Base-by-base conservation (phyloP, 2,797 vertebrate genomes). In the Spea hammondii region DNA sequence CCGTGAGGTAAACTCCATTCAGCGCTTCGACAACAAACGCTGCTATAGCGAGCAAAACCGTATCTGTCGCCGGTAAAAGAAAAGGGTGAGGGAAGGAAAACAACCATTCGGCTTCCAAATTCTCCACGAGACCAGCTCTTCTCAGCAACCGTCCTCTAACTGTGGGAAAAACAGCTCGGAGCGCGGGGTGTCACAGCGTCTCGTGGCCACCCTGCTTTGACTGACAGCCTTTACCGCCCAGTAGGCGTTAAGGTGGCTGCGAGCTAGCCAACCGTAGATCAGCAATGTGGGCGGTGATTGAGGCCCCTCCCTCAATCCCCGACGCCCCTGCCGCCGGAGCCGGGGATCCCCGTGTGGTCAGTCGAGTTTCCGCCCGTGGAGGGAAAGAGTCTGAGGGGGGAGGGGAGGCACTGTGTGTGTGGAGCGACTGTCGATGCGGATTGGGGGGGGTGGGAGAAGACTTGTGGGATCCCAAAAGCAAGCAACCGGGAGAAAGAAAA, bases 281-380 rank as follows among this genome's bases (percentile, higher is more conserved):
- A 5, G 77, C n/a, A 6, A 59, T 32, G 86, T 84, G 75, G 91
- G 89, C 86, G 91, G 32, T 86, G 88, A 54, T 32, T 44, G 45
- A 6, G 4, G n/a, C 48, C 44, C 79, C 11, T 54, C 72, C 51
- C 47, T 17, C 67, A 70, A 83, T 85, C 66, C 86, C 72, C 84
- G 87, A 87, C 83, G 92, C 95, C 96, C 96, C 93, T 97, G 95
- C 93, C 90, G 89, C 89, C 91, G 90, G 88, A 90, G 85, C 86
- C 73, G 90, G 95, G 93, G 95, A 95, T 95, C 96, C 96, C 96
- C 94, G 95, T 93, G 90, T 89, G 85, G 89, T 88, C 93, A 95
- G 94, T 93, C 94, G 94, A 94, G 95, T 96, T 96, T 96, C 95
- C 95, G 95, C 92, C 94, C 91, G 94, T 94, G 94, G 87, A 86